These are phyloP conservation scores for Callospermophilus lateralis DNA, from an alignment of 2,113 vertebrate genomes.

Conservation along the genomic window DNA sequence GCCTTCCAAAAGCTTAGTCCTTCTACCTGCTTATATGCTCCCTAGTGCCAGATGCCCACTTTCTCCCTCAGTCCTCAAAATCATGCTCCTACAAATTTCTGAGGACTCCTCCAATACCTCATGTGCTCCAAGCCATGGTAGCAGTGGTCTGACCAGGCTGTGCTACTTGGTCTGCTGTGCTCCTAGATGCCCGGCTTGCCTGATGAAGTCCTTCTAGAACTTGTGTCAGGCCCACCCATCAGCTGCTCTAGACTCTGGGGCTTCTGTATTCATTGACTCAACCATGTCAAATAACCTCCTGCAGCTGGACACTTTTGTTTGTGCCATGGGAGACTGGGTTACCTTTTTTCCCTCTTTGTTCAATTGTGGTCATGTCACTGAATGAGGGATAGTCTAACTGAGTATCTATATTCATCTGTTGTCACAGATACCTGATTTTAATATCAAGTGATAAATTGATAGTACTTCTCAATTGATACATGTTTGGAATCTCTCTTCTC, in stretches of 20 bases:
- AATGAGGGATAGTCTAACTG: not conserved
- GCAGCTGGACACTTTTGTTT: not conserved
- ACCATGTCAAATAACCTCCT: not conserved
- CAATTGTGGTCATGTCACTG: not conserved
- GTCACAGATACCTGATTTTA: not conserved
- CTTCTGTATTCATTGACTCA: not conserved
- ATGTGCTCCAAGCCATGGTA: not conserved
- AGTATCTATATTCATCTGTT: not conserved
- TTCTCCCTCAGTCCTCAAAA: not conserved
- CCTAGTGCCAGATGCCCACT: not conserved
- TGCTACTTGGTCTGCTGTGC: too few species aligned
- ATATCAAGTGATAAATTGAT: not conserved
- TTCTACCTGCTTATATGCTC: not conserved
- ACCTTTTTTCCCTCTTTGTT: not conserved
- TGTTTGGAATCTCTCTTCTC: not conserved
- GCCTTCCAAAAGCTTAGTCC: not conserved
- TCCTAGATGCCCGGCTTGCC: not conserved
- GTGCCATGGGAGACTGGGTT: not conserved
- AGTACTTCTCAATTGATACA: not conserved
- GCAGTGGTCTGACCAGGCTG: not conserved
- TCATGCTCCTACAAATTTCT: too few species aligned
- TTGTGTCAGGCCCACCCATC: not conserved
- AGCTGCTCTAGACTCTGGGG: too few species aligned
- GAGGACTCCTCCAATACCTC: not conserved
- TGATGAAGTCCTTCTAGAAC: not conserved